These are phyloP conservation scores for Drosophila meridiana DNA, from an alignment of 2,888 invertebrate genomes.

Conservation along the genomic window DNA sequence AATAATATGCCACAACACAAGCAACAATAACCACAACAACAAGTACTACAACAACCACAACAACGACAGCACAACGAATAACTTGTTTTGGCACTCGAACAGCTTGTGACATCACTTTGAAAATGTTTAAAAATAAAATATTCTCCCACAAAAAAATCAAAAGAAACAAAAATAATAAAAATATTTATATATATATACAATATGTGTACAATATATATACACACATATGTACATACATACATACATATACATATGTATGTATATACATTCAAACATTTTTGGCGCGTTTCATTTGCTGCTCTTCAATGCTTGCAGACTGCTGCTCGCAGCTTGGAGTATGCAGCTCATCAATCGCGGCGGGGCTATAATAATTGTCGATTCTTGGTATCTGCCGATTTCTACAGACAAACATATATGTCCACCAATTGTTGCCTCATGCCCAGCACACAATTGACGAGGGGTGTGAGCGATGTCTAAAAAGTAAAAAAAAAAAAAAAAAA, in stretches of 20 bases:
- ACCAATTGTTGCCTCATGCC: slow-evolving; percentile 34
- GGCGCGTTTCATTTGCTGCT: slow-evolving; percentile 2
- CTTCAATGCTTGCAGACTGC: slow-evolving; percentile 24
- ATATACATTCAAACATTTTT: slow-evolving; percentile 27
- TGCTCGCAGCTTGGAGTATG: slow-evolving; percentile 17
- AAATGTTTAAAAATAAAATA: slow-evolving; percentile 76
- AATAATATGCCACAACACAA: slow-evolving; percentile 41
- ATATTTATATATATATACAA: too few species aligned
- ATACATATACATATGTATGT: background rate
- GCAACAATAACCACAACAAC: slow-evolving; percentile 12
- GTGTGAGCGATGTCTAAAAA: slow-evolving; percentile 11
- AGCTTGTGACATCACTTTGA: slow-evolving; percentile 74
- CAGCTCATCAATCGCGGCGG: slow-evolving; percentile 57
- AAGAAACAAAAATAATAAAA: background rate
- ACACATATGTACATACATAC: background rate
- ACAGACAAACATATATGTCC: slow-evolving; percentile 4
- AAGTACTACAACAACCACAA: slow-evolving; percentile 1
- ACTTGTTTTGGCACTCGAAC: slow-evolving; percentile 63
- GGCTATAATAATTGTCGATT: slow-evolving; percentile 43
- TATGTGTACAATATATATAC: background rate
- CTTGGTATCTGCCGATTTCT: slow-evolving; percentile 24
- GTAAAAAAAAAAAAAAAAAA: background rate
- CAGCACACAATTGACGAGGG: slow-evolving; percentile 34
- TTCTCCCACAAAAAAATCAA: slow-evolving; percentile 48
- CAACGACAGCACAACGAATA: slow-evolving; percentile 30